Percentiles rank a stretch among this genome's conserved stretches.
These are phyloP conservation scores for Drosophila anomelani DNA, from an alignment of 2,888 invertebrate species.

Conservation along the genomic window DNA sequence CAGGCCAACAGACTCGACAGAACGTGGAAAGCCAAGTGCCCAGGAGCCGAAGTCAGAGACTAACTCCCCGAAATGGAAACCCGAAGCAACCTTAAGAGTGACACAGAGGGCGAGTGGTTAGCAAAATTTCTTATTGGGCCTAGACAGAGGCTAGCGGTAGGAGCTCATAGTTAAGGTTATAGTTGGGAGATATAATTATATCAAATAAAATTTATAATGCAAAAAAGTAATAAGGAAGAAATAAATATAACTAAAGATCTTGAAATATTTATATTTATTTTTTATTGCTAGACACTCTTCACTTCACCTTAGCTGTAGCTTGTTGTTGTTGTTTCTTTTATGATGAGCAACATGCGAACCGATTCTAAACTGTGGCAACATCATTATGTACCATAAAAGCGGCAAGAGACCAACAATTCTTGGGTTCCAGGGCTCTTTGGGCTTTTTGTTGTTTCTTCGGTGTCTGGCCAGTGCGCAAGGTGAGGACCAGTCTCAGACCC, in stretches of 20 bases:
- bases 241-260: too few relatives aligned
- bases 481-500: constrained; percentile 11
- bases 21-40: constrained; percentile 41
- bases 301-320: not conserved
- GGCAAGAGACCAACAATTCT: constrained; percentile 46
- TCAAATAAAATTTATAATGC: too few relatives aligned
- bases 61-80: constrained; percentile 39
- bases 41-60: constrained; percentile 40
- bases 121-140: constrained; percentile 11
- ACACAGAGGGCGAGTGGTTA: not conserved
- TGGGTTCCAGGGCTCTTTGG: constrained; percentile 27
- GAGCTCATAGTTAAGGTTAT: too few relatives aligned
- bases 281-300: not conserved
- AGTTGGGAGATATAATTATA: too few relatives aligned
- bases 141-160: too few relatives aligned
- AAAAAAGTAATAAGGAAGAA: too few relatives aligned
- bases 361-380: constrained; percentile 76
- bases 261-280: not conserved
- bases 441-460: not conserved
- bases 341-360: constrained; percentile 44
- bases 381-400: constrained; percentile 73
- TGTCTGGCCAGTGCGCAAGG: constrained; percentile 45
- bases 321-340: constrained; percentile 8
- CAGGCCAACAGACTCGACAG: constrained; percentile 51
- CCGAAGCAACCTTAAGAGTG: constrained; percentile 16